Evolutionary conservation across 2,888 invertebrate genomes (phyloP).

Genomic region (Ptilodon capucinus): DNA sequence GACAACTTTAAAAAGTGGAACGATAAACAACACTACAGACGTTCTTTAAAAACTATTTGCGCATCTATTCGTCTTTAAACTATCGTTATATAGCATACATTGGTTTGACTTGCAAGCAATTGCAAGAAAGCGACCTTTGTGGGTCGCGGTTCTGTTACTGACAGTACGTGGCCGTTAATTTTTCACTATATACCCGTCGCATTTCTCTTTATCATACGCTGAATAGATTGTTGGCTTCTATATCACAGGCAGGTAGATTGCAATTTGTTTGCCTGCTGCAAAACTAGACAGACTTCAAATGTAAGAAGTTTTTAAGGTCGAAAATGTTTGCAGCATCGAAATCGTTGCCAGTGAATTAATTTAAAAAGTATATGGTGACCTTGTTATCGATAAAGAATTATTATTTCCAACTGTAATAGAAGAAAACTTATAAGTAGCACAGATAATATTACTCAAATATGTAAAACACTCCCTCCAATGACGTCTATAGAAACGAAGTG

Average conservation of each 20-base stretch:
- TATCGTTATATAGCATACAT: background rate
- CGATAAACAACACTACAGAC: background rate
- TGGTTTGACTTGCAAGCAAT: constrained; percentile 7
- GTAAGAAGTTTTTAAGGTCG: background rate
- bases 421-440: too few species aligned
- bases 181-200: constrained; percentile 27
- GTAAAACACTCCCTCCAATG: too few species aligned
- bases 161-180: constrained; percentile 34
- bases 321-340: background rate
- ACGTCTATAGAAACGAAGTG: too few species aligned
- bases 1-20: too few species aligned
- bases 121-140: constrained; percentile 51
- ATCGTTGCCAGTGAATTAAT: background rate
- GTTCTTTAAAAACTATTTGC: background rate
- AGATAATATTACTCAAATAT: too few species aligned
- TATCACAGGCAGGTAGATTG: background rate
- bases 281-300: background rate
- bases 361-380: background rate
- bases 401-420: background rate
- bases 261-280: background rate
- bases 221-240: background rate
- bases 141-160: constrained; percentile 41
- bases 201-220: constrained; percentile 27
- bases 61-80: background rate
- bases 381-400: background rate